phyloP scores from a whole-genome alignment of 2,113 vertebrate species.

The Meles meles region DNA sequence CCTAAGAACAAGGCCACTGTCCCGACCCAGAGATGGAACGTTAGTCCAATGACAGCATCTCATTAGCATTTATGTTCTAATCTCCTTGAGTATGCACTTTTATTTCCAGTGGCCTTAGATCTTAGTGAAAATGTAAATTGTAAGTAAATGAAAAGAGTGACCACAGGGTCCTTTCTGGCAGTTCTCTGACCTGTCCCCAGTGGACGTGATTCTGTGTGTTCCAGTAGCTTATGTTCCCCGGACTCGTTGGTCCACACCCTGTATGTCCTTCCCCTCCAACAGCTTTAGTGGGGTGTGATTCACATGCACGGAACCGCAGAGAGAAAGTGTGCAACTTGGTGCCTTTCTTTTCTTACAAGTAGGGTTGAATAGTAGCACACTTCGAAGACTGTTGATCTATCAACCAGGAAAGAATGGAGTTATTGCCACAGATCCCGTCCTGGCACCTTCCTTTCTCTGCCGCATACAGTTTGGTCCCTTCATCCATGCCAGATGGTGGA shows the following conservation, averaged over 20 bases:
- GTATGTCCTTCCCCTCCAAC: neutral
- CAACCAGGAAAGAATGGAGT: neutral
- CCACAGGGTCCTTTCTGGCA: no score
- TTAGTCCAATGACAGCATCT: neutral
- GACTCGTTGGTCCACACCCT: neutral
- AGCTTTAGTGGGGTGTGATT: neutral
- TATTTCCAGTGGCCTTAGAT: neutral
- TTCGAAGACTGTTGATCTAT: neutral
- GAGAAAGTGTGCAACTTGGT: neutral
- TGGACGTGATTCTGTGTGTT: neutral
- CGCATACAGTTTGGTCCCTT: neutral
- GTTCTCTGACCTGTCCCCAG: neutral
- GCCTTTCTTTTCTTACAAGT: neutral
- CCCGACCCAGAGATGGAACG: neutral
- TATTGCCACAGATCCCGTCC: fast-evolving
- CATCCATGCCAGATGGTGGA: neutral
- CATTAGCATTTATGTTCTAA: neutral
- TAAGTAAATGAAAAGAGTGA: neutral
- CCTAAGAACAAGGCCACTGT: no score
- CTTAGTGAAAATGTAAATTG: neutral
- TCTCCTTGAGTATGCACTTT: neutral
- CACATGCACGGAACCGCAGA: neutral
- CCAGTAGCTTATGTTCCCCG: neutral
- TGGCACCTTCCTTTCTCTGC: neutral
- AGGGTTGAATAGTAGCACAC: neutral